Percentiles rank a stretch among this genome's conserved stretches.
Conservation (phyloP, 2,888 invertebrate species). For the Hecatera dysodea region DNA sequence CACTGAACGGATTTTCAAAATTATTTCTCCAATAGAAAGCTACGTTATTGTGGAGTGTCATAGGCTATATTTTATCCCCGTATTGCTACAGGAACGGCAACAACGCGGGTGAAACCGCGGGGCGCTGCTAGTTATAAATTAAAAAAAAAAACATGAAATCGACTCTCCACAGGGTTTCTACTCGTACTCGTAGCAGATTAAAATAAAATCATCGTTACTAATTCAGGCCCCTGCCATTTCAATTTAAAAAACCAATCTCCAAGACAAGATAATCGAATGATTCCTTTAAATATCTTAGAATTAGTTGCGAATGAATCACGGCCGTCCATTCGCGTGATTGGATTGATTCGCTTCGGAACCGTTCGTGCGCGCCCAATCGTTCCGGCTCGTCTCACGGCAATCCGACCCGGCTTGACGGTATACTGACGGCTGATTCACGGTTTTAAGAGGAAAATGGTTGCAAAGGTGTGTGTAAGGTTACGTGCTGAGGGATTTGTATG, state of each 20-base stretch:
- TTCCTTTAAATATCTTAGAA: conserved; percentile 32
- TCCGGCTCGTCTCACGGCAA: conserved; percentile 44
- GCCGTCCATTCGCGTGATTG: conserved; percentile 34
- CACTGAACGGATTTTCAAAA: too few species aligned
- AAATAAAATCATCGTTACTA: neutral
- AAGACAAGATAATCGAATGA: conserved; percentile 36
- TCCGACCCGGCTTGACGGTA: conserved; percentile 42
- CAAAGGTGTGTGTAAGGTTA: neutral
- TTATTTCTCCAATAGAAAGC: too few species aligned
- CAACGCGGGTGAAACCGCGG: too few species aligned
- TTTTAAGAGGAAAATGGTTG: neutral
- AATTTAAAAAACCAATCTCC: conserved; percentile 22
- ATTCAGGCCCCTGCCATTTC: neutral
- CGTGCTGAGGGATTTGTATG: neutral
- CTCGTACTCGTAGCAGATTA: too few species aligned
- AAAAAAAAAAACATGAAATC: too few species aligned
- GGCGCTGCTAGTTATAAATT: too few species aligned
- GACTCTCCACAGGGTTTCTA: too few species aligned
- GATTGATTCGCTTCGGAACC: conserved; percentile 34
- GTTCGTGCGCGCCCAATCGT: conserved; percentile 26
- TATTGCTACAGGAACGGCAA: too few species aligned
- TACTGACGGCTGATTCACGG: conserved; percentile 30
- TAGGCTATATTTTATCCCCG: too few species aligned
- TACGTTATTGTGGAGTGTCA: too few species aligned
- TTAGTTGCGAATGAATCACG: conserved; percentile 34